Evolutionary conservation across 2,797 vertebrate species (phyloP).

Genomic region (Passerculus sandwichensis): DNA sequence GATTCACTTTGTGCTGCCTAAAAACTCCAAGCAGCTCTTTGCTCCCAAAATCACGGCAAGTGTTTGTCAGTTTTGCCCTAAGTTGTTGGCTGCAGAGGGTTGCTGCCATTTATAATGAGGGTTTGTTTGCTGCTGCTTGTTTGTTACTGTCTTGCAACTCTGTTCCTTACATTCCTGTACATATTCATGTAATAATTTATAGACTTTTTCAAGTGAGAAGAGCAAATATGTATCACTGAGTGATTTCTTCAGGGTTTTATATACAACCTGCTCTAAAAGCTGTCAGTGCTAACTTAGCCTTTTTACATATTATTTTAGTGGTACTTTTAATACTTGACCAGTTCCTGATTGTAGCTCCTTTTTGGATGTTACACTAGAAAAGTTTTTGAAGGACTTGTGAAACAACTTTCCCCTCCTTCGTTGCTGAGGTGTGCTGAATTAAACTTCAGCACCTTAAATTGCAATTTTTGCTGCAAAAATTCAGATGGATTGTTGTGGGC

Average conservation of each 20-base stretch:
- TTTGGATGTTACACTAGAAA: not conserved
- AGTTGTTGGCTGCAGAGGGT: not conserved
- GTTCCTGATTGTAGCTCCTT: not conserved
- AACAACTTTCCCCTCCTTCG: not conserved
- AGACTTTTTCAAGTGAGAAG: constrained; percentile 8
- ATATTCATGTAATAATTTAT: not conserved
- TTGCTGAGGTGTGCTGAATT: not conserved
- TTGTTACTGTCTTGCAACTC: constrained; percentile 5
- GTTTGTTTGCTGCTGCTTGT: not conserved
- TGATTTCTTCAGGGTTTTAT: not conserved
- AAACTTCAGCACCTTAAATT: not conserved
- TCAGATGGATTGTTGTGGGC: not conserved
- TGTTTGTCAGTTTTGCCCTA: not conserved
- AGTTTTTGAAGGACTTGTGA: constrained; percentile 54
- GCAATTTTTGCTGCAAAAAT: not conserved
- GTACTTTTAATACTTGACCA: not conserved
- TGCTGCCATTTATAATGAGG: not conserved
- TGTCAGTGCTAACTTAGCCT: not conserved
- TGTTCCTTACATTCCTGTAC: not conserved
- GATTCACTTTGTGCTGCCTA: not conserved
- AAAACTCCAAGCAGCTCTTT: not conserved
- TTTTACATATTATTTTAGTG: not conserved
- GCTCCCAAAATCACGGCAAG: constrained; percentile 17
- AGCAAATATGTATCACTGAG: not conserved
- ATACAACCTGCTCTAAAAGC: not conserved